These are phyloP conservation scores for Halcyon leucocephala DNA, from an alignment of 2,797 vertebrate species.

Conservation along the genomic window DNA sequence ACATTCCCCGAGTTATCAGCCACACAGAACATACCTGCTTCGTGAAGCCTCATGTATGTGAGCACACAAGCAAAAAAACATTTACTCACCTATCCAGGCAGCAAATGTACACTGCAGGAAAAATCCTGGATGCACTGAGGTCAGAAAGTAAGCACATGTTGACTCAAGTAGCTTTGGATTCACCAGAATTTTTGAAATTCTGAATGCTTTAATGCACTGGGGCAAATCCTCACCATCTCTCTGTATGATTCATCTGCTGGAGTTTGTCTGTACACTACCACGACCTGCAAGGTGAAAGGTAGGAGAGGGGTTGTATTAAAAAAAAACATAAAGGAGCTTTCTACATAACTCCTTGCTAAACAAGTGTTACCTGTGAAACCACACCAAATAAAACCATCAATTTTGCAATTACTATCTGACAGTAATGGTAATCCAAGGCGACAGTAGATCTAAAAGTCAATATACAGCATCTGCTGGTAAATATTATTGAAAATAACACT, in stretches of 20 bases:
- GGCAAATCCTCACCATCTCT: background rate
- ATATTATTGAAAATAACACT: background rate
- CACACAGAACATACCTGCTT: background rate
- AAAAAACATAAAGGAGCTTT: background rate
- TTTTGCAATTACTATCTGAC: background rate
- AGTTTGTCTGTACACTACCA: background rate
- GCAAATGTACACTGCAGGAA: background rate
- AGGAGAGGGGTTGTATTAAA: background rate
- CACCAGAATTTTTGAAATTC: background rate
- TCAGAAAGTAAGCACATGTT: accelerated
- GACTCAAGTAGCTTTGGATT: background rate
- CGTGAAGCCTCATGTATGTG: accelerated
- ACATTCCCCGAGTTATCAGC: background rate
- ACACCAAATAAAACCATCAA: background rate
- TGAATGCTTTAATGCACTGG: background rate
- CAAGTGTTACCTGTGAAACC: background rate
- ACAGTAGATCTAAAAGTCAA: background rate
- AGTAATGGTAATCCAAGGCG: background rate
- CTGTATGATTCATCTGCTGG: background rate
- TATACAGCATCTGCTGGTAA: background rate
- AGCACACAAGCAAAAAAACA: background rate
- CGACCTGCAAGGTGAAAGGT: background rate
- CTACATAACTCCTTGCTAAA: background rate
- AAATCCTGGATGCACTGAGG: background rate
- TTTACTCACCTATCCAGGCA: background rate